These are phyloP conservation scores for Dendrocopos noguchii DNA, from an alignment of 2,113 vertebrate species.

Conservation along the genomic window DNA sequence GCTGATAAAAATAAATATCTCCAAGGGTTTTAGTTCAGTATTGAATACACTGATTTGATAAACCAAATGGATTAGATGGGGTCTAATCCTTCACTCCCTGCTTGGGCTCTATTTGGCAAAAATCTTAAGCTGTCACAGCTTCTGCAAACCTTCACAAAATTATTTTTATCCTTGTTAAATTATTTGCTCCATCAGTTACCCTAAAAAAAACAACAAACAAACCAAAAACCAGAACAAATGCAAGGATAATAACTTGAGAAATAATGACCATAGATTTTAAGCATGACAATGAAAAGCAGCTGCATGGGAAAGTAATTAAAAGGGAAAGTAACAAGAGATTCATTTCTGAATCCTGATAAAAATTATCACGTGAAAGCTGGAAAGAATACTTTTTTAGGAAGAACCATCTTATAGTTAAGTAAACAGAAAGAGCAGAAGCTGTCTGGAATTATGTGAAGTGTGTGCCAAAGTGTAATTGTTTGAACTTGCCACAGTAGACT, in stretches of 20 bases:
- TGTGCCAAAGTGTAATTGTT: neutral
- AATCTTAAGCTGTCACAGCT: slow-evolving; percentile 6
- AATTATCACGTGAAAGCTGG: neutral
- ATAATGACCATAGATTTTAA: neutral
- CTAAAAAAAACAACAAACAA: neutral
- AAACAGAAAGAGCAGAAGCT: neutral
- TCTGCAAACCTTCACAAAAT: slow-evolving; percentile 42
- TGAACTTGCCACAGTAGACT: neutral
- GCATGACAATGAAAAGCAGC: neutral
- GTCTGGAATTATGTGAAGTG: neutral
- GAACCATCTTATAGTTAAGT: neutral
- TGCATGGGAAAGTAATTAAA: neutral
- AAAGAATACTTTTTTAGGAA: neutral
- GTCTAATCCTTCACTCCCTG: slow-evolving; percentile 23
- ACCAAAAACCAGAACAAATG: slow-evolving; percentile 2
- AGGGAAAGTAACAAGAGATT: neutral
- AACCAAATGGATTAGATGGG: neutral
- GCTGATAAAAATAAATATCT: slow-evolving; percentile 19
- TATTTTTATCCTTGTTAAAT: slow-evolving; percentile 48
- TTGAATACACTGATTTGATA: slow-evolving; percentile 28
- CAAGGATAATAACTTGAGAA: slow-evolving; percentile 28
- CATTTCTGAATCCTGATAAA: neutral
- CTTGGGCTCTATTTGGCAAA: slow-evolving; percentile 11
- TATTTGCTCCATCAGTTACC: slow-evolving; percentile 35
- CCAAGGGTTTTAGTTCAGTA: slow-evolving; percentile 8